Conservation (phyloP, 2,113 vertebrate species). For the Phycodurus eques region DNA sequence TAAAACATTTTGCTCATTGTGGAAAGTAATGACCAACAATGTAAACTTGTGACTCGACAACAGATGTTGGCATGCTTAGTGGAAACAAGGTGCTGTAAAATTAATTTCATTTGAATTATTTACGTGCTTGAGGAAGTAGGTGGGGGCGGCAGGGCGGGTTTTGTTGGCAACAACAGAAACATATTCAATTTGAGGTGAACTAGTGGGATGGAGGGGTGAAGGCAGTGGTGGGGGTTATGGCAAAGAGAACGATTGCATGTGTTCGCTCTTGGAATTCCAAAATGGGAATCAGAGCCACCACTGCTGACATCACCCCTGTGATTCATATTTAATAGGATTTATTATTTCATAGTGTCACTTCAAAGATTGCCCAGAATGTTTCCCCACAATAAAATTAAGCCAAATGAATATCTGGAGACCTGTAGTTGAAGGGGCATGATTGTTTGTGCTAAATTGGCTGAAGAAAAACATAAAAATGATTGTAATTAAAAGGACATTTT, state of each 20-base stretch:
- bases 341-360: constrained; percentile 82
- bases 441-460: constrained; percentile 46
- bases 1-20: constrained; percentile 84
- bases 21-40: constrained; percentile 83
- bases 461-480: constrained; percentile 25
- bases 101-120: constrained; percentile 82
- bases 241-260: constrained; percentile 75
- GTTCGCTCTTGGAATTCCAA: constrained; percentile 71
- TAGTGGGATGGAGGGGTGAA: constrained; percentile 67
- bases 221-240: constrained; percentile 63
- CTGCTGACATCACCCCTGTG: constrained; percentile 70
- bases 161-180: constrained; percentile 75
- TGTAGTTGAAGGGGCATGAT: constrained; percentile 46
- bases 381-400: constrained; percentile 73
- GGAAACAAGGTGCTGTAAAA: constrained; percentile 80
- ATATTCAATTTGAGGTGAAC: constrained; percentile 77
- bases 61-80: constrained; percentile 78
- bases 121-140: constrained; percentile 80
- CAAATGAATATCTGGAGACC: constrained; percentile 72
- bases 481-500: constrained; percentile 43
- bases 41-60: constrained; percentile 81
- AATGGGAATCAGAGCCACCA: constrained; percentile 70
- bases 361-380: constrained; percentile 76
- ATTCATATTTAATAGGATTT: constrained; percentile 83
- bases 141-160: constrained; percentile 36